These are phyloP conservation scores for Brachionus paranguensis DNA, from an alignment of 1,140 invertebrate species.

Conservation along the genomic window DNA sequence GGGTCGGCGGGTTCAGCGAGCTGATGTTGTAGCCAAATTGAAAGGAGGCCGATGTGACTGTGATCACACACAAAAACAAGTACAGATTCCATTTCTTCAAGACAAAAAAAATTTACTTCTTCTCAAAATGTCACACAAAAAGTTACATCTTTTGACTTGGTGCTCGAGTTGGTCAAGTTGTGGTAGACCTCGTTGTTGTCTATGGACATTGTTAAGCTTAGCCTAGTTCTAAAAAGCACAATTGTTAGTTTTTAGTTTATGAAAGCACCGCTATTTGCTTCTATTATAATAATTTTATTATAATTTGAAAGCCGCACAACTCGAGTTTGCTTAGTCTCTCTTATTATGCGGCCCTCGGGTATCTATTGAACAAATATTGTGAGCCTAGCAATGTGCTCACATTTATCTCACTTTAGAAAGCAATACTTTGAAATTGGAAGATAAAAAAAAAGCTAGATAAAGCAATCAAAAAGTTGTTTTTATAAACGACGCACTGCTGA, in stretches of 20 bases:
- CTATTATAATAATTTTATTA: neutral
- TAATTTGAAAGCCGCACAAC: neutral
- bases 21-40: constrained; percentile 36
- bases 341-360: neutral
- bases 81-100: constrained; percentile 24
- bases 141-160: neutral
- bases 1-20: neutral
- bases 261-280: neutral
- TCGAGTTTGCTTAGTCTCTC: neutral
- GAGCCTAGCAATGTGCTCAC: neutral
- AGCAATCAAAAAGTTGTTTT: neutral
- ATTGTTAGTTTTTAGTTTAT: neutral
- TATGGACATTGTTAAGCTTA: neutral
- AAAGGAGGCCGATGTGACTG: constrained; percentile 22
- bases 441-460: neutral
- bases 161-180: neutral
- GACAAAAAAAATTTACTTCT: neutral
- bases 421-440: neutral
- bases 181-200: neutral
- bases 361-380: neutral
- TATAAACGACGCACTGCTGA: neutral
- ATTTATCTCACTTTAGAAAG: neutral
- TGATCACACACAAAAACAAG: neutral
- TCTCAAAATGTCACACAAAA: neutral
- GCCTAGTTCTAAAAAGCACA: neutral